phyloP scores from a whole-genome alignment of 2,113 vertebrate genomes.

The Chloropsis hardwickii region DNA sequence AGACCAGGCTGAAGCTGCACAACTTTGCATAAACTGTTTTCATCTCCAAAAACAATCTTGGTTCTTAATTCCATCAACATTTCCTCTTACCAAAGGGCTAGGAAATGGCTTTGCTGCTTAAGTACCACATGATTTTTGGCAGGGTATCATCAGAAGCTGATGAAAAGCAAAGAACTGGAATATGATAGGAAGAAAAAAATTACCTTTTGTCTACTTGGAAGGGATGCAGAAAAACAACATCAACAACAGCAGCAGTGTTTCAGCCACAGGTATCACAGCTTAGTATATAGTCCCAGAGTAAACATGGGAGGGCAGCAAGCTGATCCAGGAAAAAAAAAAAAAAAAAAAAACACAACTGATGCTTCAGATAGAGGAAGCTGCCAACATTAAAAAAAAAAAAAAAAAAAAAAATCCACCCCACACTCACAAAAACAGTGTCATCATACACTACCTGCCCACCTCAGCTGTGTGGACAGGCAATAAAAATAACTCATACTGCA shows the following conservation, averaged over 20 bases:
- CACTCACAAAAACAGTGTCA: background rate
- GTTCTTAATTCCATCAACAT: background rate
- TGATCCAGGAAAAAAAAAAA: background rate
- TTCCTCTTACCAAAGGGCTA: background rate
- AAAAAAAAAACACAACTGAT: background rate
- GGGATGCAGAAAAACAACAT: background rate
- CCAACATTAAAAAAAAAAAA: background rate
- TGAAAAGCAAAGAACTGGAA: background rate
- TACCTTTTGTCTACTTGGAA: background rate
- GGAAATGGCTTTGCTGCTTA: background rate
- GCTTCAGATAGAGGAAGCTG: background rate
- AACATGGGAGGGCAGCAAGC: background rate
- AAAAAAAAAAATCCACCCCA: background rate
- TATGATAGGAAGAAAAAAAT: background rate
- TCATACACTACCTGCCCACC: background rate
- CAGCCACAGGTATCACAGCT: background rate
- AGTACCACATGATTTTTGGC: background rate
- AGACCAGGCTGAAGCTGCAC: background rate
- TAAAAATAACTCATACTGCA: background rate
- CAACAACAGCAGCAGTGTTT: background rate
- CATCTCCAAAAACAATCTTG: background rate
- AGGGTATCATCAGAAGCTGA: fast-evolving
- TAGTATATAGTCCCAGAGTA: background rate
- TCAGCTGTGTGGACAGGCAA: background rate
- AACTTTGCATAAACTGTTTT: background rate